Conservation (phyloP, 30 jellyfish, hydroid and myxozoan species). For the Turritopsis rubra region DNA sequence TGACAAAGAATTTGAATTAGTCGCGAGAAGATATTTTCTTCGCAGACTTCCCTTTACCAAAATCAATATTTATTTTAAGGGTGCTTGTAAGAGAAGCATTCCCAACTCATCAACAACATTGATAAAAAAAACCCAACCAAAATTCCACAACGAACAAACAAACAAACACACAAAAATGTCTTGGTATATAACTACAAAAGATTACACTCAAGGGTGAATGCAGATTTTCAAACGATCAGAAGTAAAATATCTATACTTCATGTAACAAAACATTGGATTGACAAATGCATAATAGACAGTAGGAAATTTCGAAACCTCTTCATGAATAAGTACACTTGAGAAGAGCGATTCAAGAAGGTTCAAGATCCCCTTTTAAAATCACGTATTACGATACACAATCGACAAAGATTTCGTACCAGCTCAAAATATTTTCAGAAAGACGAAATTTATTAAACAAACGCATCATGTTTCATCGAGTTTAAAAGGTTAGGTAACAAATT, state of each 20-base stretch:
- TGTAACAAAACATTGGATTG: not conserved
- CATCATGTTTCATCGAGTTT: no score
- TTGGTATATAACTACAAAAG: not conserved
- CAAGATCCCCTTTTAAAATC: not conserved
- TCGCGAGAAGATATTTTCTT: not conserved
- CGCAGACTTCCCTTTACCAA: not conserved
- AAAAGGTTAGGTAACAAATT: not conserved
- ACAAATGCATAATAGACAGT: not conserved
- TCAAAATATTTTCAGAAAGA: not conserved
- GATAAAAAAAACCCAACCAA: not conserved
- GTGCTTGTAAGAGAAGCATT: not conserved
- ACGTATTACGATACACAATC: not conserved
- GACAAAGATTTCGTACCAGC: not conserved
- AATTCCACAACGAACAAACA: not conserved
- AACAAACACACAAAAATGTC: not conserved
- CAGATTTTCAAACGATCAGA: not conserved
- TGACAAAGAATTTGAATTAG: not conserved
- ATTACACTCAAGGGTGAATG: not conserved
- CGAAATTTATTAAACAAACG: not conserved
- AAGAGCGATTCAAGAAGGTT: not conserved
- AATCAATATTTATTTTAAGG: not conserved
- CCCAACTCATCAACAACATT: not conserved
- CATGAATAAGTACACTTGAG: not conserved
- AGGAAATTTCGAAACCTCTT: not conserved
- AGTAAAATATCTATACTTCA: not conserved